Conservation (phyloP, 2,888 invertebrate species). For the Drosophila suboccidentalis region DNA sequence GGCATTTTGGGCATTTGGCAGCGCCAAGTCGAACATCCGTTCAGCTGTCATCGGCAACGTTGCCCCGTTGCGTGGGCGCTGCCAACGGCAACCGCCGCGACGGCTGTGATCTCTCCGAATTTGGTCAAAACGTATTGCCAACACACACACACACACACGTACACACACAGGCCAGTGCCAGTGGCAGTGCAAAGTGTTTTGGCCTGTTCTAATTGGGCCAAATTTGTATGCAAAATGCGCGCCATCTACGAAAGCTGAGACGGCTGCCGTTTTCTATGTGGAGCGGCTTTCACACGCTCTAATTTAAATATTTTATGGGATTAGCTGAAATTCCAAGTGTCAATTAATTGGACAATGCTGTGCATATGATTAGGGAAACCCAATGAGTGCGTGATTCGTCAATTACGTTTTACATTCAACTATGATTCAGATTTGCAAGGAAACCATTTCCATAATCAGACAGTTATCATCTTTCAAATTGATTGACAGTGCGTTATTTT, state of each 20-base stretch:
- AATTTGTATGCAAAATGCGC: conserved; percentile 77
- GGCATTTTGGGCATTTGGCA: conserved; percentile 31
- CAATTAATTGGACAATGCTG: conserved; percentile 24
- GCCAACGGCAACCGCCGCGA: not conserved
- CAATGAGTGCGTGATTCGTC: conserved; percentile 1
- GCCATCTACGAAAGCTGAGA: conserved; percentile 46
- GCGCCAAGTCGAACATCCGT: conserved; percentile 59
- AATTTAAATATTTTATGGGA: conserved; percentile 62
- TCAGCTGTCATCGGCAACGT: conserved; percentile 50
- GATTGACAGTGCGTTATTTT: not conserved
- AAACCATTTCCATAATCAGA: not conserved
- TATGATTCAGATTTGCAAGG: not conserved
- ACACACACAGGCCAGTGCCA: conserved; percentile 6
- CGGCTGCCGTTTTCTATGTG: conserved; percentile 57
- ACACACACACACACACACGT: conserved; percentile 6
- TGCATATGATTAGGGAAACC: not conserved
- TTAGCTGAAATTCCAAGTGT: conserved; percentile 37
- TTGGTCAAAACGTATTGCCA: conserved; percentile 54
- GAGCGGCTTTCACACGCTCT: conserved; percentile 76
- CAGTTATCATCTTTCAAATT: not conserved
- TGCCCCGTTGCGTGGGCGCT: conserved; percentile 52
- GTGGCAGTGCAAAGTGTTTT: conserved; percentile 11
- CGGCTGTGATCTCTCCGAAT: conserved; percentile 34
- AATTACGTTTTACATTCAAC: not conserved
- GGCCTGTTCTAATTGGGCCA: conserved; percentile 66